Conservation (phyloP, 2,113 vertebrate genomes). For the Solea senegalensis region DNA sequence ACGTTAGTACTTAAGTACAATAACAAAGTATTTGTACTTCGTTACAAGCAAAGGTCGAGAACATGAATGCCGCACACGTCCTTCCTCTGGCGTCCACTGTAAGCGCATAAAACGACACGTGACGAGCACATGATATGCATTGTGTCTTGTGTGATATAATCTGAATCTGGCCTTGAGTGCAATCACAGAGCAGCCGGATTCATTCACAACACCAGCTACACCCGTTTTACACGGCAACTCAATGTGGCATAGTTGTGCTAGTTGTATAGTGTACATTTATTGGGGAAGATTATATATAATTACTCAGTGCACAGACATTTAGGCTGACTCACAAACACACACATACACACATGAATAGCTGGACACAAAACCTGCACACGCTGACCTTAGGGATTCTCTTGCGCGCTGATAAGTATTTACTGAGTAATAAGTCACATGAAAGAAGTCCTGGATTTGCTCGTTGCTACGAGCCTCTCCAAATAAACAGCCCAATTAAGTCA, state of each 20-base stretch:
- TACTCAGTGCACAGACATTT: constrained; percentile 49
- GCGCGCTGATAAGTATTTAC: constrained; percentile 59
- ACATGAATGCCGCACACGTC: not conserved
- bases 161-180: constrained; percentile 42
- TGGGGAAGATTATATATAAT: constrained; percentile 76
- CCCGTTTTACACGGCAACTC: constrained; percentile 50
- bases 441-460: constrained; percentile 45
- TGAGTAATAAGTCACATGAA: constrained; percentile 63
- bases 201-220: constrained; percentile 39
- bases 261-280: constrained; percentile 76
- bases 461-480: constrained; percentile 62
- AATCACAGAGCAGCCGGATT: constrained; percentile 44
- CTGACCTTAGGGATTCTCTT: constrained; percentile 62
- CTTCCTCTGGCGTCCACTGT: not conserved
- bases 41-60: not conserved
- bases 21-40: not conserved
- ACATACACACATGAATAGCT: constrained; percentile 21
- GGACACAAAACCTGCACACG: constrained; percentile 33
- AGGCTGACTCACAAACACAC: constrained; percentile 40
- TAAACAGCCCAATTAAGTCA: constrained; percentile 57
- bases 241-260: constrained; percentile 58
- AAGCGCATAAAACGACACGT: not conserved
- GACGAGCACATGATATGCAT: not conserved
- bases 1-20: too few species aligned
- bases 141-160: constrained; percentile 27